These are phyloP conservation scores for Drosophila koepferae DNA, from an alignment of 2,888 invertebrate genomes.

Conservation along the genomic window DNA sequence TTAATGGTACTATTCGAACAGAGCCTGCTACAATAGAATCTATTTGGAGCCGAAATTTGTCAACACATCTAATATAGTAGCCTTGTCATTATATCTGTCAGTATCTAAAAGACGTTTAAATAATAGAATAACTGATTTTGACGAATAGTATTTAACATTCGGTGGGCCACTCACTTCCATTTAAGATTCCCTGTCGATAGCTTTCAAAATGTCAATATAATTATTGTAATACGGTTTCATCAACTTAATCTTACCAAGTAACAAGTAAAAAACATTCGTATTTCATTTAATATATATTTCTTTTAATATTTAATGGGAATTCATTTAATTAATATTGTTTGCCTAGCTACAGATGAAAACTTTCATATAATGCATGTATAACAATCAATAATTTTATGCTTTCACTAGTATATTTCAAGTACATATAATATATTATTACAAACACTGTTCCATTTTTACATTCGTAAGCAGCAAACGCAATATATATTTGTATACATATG, in stretches of 20 bases:
- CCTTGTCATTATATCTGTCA: no score
- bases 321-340: slow-evolving; percentile 57
- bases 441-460: slow-evolving; percentile 52
- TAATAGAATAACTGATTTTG: background rate
- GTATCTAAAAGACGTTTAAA: background rate
- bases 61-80: background rate
- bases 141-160: background rate
- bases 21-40: background rate
- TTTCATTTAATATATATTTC: slow-evolving; percentile 19
- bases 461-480: slow-evolving; percentile 38
- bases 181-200: background rate
- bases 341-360: slow-evolving; percentile 75
- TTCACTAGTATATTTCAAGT: slow-evolving; percentile 52
- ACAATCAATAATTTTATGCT: slow-evolving; percentile 64
- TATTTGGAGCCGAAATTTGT: no score
- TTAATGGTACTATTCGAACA: background rate
- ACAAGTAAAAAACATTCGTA: slow-evolving; percentile 21
- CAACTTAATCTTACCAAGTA: background rate
- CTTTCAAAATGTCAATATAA: background rate
- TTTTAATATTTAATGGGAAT: slow-evolving; percentile 59
- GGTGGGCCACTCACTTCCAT: no score
- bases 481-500: slow-evolving; percentile 24
- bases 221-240: background rate
- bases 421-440: slow-evolving; percentile 39
- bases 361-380: slow-evolving; percentile 64